Evolutionary conservation across 2,113 vertebrate genomes (phyloP), one percentile per base, ranked within the genome.

Genomic region (Herpetotheres cachinnans): DNA sequence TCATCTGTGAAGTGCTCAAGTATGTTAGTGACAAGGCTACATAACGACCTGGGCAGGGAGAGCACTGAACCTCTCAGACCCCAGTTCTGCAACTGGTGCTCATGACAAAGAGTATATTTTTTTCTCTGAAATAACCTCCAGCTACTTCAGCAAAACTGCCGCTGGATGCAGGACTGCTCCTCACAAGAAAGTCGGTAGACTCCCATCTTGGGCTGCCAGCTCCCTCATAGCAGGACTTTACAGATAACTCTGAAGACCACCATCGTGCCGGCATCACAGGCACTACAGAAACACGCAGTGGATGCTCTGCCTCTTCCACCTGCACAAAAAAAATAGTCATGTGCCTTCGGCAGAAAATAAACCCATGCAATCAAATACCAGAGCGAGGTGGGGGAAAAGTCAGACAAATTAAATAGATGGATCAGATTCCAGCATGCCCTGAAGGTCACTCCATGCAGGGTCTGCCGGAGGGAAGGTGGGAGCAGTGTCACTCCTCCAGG

Each of bases 331-430:
- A 54, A 69, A 47, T 58, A 17, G 42, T 27, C 44, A 24, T 10
- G 2, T 50, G 70, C 54, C 34, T 85, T 91, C 20, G 7, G 32
- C 3, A 0, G 71, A 77, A 94, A 92, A 93, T 62, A 66, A 93
- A 82, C 55, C 70, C 47, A 38, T 92, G 85, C 25, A 83, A 56
- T 71, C 56, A 94, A 93, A 96, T 92, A 95, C 78, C 90, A 94
- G 55, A 92, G 79, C 0, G 36, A 95, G 72, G 88, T 83, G 82
- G 94, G 63, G 38, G 46, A 16, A 93, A 78, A 92, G 38, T 69
- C 84, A 93, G 74, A 47, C n/a, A 73, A 85, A 59, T 93, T 54
- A 88, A 90, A 94, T 40, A 82, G 69, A 95, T 70, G 86, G 83
- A 72, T 85, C 71, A 65, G 46, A 88, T 95, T 96, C 87, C 89